phyloP scores from a whole-genome alignment of 1,140 invertebrate species.

The Drosophila chauvacae region DNA sequence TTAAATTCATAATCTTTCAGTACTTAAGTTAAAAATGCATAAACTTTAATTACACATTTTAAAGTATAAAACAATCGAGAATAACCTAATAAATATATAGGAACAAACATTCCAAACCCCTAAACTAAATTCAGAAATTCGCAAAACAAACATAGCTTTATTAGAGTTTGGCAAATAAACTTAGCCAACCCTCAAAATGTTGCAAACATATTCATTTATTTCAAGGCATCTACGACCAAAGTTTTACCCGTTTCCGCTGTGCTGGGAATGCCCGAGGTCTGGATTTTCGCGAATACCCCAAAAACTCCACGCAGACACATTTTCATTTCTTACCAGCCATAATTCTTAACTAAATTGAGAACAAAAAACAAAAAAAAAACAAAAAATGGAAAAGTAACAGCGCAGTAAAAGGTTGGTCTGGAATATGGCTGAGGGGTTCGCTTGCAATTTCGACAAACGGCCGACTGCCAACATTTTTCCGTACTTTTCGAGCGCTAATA shows the following conservation, averaged over 20 bases:
- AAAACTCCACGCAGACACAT: constrained; percentile 52
- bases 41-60: background rate
- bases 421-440: constrained; percentile 16
- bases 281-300: constrained; percentile 28
- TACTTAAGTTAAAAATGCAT: background rate
- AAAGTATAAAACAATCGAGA: background rate
- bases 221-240: constrained; percentile 31
- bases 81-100: background rate
- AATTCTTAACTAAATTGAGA: constrained; percentile 69
- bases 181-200: constrained; percentile 36
- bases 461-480: constrained; percentile 64
- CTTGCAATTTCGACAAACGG: constrained; percentile 70
- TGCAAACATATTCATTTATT: constrained; percentile 34
- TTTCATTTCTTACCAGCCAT: constrained; percentile 71
- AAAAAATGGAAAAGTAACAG: constrained; percentile 21
- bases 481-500: constrained; percentile 70
- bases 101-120: background rate
- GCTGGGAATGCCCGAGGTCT: constrained; percentile 45
- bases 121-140: constrained; percentile 1
- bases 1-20: background rate
- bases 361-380: constrained; percentile 32
- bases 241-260: constrained; percentile 41
- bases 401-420: constrained; percentile 38
- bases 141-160: constrained; percentile 27
- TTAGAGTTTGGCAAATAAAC: constrained; percentile 36